phyloP scores from a whole-genome alignment of 2,888 invertebrate genomes.

The Oxycera nigricornis region DNA sequence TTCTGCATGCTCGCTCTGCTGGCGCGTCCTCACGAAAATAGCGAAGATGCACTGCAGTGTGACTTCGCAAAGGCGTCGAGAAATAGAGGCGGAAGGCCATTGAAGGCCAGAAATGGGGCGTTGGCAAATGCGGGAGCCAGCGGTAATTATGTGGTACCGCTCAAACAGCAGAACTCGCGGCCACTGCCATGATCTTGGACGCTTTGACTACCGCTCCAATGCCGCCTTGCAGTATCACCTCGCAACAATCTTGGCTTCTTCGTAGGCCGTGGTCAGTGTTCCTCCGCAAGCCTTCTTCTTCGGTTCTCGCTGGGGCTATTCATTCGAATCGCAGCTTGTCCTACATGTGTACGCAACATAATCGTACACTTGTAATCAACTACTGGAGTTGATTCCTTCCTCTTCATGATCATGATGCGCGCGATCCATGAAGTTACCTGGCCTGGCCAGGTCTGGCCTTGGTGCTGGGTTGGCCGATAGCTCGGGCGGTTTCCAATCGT shows the following conservation, averaged over 20 bases:
- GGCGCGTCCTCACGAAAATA: background rate
- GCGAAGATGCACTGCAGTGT: background rate
- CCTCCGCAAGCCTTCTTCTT: background rate
- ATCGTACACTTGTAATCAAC: conserved; percentile 52
- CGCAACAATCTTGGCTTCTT: background rate
- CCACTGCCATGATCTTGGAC: background rate
- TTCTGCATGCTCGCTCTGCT: background rate
- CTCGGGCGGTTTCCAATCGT: conserved; percentile 25
- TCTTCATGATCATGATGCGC: conserved; percentile 38
- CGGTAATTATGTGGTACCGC: conserved; percentile 42
- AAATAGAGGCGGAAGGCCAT: conserved; percentile 25
- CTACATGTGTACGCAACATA: conserved; percentile 49
- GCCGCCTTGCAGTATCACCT: background rate
- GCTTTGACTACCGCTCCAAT: conserved; percentile 29
- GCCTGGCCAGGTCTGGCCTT: conserved; percentile 25
- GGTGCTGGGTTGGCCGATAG: conserved; percentile 44
- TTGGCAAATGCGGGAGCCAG: conserved; percentile 39
- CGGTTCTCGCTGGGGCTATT: background rate
- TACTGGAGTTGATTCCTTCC: conserved; percentile 51
- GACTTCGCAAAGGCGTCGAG: background rate
- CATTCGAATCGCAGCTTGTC: conserved; percentile 24
- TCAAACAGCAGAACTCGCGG: background rate
- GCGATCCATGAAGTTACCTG: background rate
- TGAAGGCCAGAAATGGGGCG: conserved; percentile 43
- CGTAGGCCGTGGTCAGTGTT: background rate